Base-by-base conservation (phyloP, 2,888 invertebrate species). In the Meteorus cinctellus region DNA sequence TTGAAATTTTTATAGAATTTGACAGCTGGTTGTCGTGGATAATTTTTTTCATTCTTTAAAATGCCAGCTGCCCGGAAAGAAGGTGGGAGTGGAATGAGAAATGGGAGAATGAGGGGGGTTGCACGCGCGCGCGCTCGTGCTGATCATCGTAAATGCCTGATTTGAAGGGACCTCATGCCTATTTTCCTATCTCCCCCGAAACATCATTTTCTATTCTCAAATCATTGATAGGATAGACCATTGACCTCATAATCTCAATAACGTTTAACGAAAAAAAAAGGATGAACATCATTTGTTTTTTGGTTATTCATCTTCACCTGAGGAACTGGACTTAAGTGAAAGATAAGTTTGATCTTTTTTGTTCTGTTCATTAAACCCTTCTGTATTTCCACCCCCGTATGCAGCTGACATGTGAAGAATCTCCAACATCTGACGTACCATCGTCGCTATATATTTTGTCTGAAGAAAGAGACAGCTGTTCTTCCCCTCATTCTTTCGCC, bases 401-500 rank as follows among this genome's bases (percentile, higher is more conserved):
- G 19, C 55, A 55, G 55, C 55, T 55, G 55, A 19, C 55, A 55
- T 10, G 19, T 10, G 55, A 55, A 55, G 24, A 55, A 55, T 55
- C 55, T 55, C 19, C 19, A 55, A 19, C 48, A 48, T 48, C 48
- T 48, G 48, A 48, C 48, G n/a, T 48, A 16, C n/a, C 48, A 48
- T n/a, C 55, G n/a, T 45, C 41, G 67, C 48, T 59, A 36, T 27
- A 16, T 51, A 55, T 59, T 41, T 36, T 45, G 34, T 51, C 29
- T 24, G 48, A 60, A 59, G 41, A 48, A 66, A 59, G 16, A 36
- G 68, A 74, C 60, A 60, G 74, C 60, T 68, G 74, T 67, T 60
- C 27, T 34, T 19, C n/a, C n/a, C 55, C 19, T 19, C 19, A n/a
- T 8, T 19, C 55, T 10, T 16, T 19, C 19, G 10, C 24, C 24